These are phyloP conservation scores for Uropsilus gracilis DNA, from an alignment of 2,113 vertebrate species.

Conservation along the genomic window DNA sequence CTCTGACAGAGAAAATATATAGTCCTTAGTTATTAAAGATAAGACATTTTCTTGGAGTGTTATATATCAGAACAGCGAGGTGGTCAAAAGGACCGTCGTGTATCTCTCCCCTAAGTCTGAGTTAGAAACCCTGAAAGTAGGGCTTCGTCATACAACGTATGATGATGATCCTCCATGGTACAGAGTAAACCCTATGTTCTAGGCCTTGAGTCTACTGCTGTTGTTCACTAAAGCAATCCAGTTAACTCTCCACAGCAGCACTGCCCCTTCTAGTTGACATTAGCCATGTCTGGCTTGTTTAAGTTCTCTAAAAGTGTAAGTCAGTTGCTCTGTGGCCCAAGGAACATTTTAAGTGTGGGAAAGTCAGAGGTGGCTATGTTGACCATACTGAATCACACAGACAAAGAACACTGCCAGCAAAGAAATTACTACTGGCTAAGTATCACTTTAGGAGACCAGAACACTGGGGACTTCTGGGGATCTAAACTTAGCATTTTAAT, in stretches of 20 bases:
- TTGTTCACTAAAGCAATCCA: neutral
- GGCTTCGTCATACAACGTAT: no score
- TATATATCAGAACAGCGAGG: neutral
- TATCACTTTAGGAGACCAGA: neutral
- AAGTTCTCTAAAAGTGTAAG: slow-evolving; percentile 38
- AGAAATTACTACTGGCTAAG: neutral
- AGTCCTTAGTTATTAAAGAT: slow-evolving; percentile 17
- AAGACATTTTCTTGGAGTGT: neutral
- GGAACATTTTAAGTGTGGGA: neutral
- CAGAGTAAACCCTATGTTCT: neutral
- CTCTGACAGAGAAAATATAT: slow-evolving; percentile 6
- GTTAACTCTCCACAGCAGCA: neutral
- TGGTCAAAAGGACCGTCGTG: neutral
- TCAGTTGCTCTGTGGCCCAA: neutral
- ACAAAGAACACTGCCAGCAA: neutral
- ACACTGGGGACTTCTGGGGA: neutral
- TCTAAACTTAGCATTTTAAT: slow-evolving; percentile 33
- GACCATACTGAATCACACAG: neutral
- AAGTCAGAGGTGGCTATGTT: neutral
- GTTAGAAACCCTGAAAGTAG: neutral
- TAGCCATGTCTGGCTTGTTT: neutral
- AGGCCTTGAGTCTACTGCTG: neutral
- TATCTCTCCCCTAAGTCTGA: neutral
- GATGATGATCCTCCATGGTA: no score
- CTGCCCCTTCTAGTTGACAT: neutral